Conservation (phyloP, 2,888 invertebrate genomes). For the Baccha elongata region DNA sequence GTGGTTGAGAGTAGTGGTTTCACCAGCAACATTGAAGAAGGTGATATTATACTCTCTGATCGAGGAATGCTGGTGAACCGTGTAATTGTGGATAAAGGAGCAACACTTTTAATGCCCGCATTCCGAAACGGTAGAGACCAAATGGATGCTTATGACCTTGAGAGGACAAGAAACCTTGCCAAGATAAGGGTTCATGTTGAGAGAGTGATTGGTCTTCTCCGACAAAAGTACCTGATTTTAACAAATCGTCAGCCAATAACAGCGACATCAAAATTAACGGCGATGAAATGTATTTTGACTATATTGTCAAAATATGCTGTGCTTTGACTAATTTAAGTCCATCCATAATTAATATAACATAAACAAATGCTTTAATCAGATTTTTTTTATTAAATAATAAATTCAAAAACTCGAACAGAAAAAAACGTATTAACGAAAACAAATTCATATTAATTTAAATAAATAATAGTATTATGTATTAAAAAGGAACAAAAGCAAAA, state of each 20-base stretch:
- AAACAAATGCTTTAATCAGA: too few species aligned
- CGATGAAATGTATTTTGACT: constrained; percentile 9
- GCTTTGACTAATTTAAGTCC: constrained; percentile 6
- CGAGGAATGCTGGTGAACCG: constrained; percentile 12
- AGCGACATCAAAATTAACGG: neutral
- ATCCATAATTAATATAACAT: too few species aligned
- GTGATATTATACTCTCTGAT: constrained; percentile 18
- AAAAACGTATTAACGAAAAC: too few species aligned
- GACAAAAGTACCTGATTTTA: too few species aligned
- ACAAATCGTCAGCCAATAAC: neutral
- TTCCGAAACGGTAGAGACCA: neutral
- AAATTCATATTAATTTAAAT: too few species aligned
- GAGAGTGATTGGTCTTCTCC: too few species aligned
- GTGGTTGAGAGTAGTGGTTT: constrained; percentile 6
- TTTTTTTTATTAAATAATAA: too few species aligned
- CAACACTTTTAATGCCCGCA: constrained; percentile 15
- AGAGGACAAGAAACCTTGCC: too few species aligned
- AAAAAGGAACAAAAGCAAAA: neutral
- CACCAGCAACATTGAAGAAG: constrained; percentile 3
- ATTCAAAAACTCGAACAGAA: too few species aligned
- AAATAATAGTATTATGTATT: too few species aligned
- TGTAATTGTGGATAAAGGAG: neutral
- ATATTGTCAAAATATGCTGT: constrained; percentile 23
- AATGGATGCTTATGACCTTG: neutral
- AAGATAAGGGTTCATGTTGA: too few species aligned